Evolutionary conservation across 2,113 vertebrate genomes (phyloP), one percentile per base, ranked within the genome.

Genomic region (Rhea americana): DNA sequence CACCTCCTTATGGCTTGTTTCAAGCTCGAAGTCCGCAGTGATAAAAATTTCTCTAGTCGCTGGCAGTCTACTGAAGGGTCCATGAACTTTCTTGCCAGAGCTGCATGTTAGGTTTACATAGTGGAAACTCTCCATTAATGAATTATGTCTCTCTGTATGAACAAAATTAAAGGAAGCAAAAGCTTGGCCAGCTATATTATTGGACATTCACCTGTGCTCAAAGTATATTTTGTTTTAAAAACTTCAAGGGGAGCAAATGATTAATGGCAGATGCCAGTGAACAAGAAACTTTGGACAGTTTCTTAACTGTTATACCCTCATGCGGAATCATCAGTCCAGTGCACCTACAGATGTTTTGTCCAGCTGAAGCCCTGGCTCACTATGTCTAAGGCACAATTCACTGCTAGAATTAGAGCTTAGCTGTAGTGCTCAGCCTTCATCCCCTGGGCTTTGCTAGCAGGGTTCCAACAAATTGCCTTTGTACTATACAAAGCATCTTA

Each of bases 1-100:
- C 98, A 99, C 99, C 99, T 99, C 99, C 98, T 99, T 98, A 97
- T 95, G 97, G 98, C 98, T 98, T 93, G 98, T 98, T 93, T 99
- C 99, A 96, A 99, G 98, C 97, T 99, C 99, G 98, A 99, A 99
- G 97, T 99, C 98, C 84, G 97, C 98, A 62, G 98, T 99, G 96
- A 99, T 98, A 87, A 98, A 98, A 76, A 98, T 98, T 94, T 98
- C 98, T 95, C 98, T 98, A 78, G 98, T 97, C 2, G 97, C 53
- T 8, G 98, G 97, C 53, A 97, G 98, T 89, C 98, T 98, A 88
- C 98, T 98, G 43, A 98, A 97, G 89, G 98, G 96, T 96, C 98
- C 98, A 2, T 97, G 98, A 37, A n/a, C 91, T 79, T 97, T 98
- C 94, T 97, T 98, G 20, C 98, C 96, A 10, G 98, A 98, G 93